A percentile compares a stretch with the other conserved stretches of the same genome.
Evolutionary conservation across 2,797 vertebrate species (phyloP).

Genomic region (Fistularia commersonii): DNA sequence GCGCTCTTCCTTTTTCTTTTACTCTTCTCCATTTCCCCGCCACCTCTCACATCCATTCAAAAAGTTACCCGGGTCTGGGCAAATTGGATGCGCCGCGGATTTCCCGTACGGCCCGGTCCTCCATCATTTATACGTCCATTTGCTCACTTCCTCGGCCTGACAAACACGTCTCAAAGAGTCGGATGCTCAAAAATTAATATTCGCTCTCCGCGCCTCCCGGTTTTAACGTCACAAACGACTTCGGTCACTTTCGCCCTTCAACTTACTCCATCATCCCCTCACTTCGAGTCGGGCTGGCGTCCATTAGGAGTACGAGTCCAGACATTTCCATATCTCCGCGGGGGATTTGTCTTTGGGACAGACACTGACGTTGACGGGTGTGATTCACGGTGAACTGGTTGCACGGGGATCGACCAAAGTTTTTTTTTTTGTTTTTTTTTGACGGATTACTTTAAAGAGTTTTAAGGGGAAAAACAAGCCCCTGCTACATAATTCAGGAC

Average conservation of each 20-base stretch:
- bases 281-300: conserved; percentile 10
- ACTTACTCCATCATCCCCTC: conserved; percentile 17
- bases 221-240: conserved; percentile 10
- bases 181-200: conserved; percentile 16
- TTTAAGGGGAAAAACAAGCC: background rate
- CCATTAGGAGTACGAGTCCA: conserved; percentile 7
- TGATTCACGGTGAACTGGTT: too few relatives aligned
- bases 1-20: too few relatives aligned
- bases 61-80: background rate
- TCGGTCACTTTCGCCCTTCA: background rate
- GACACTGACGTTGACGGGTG: background rate
- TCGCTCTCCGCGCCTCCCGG: conserved; percentile 1
- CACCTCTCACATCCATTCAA: too few relatives aligned
- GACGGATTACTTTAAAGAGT: conserved; percentile 2
- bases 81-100: too few relatives aligned
- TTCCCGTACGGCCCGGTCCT: background rate
- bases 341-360: conserved; percentile 16
- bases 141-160: conserved; percentile 22
- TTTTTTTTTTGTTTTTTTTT: background rate
- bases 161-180: conserved; percentile 12
- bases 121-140: conserved; percentile 26
- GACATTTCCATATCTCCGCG: conserved; percentile 3
- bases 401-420: too few relatives aligned
- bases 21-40: too few relatives aligned
- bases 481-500: background rate